Percentiles rank a stretch among this genome's conserved stretches.
phyloP scores from a whole-genome alignment of 2,797 vertebrate genomes.

The Anisognathus igniventris region DNA sequence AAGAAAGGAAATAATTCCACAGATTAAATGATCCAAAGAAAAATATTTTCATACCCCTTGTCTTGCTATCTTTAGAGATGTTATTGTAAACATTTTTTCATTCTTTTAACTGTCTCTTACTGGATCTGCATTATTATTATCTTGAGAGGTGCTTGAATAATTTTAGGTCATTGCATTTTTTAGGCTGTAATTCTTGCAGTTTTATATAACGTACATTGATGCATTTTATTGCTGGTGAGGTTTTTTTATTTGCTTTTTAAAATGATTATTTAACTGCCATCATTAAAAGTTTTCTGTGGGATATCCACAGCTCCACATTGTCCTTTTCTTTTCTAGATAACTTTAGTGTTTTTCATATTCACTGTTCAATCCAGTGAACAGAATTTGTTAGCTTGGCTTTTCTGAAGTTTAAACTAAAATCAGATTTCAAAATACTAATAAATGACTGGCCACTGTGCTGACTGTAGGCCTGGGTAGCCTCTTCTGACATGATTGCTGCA shows the following conservation, averaged over 20 bases:
- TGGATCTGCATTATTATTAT: not conserved
- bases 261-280: not conserved
- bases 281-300: not conserved
- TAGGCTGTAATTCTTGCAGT: not conserved
- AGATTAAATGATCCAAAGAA: conserved; percentile 31
- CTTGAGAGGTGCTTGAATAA: not conserved
- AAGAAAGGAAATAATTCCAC: conserved; percentile 37
- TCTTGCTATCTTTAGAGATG: conserved; percentile 5
- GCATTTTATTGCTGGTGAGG: not conserved
- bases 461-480: not conserved
- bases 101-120: not conserved
- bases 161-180: not conserved
- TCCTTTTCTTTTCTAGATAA: not conserved
- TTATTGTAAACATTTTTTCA: not conserved
- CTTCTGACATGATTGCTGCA: not conserved
- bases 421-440: not conserved
- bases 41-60: conserved; percentile 24
- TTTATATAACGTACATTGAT: not conserved
- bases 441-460: not conserved
- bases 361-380: not conserved
- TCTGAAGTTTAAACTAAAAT: not conserved
- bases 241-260: not conserved
- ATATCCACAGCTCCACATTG: not conserved
- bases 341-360: not conserved
- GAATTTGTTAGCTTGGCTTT: not conserved